Evolutionary conservation across 2,888 invertebrate genomes (phyloP).

Genomic region (Acanthosepion lycidas): DNA sequence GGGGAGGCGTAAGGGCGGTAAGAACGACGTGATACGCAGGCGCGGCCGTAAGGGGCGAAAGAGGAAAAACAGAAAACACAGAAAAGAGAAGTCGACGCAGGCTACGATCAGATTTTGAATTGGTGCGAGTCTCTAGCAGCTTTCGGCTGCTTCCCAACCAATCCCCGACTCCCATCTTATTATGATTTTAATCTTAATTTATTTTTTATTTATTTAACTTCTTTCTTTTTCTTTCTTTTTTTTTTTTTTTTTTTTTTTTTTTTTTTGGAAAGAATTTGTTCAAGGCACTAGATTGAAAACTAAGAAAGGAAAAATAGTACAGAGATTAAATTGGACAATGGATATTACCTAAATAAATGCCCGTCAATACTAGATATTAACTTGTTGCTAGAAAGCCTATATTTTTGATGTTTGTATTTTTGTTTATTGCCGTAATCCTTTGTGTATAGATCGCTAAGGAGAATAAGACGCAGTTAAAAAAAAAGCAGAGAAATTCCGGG

Average conservation of each 20-base stretch:
- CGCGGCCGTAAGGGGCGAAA: slow-evolving; percentile 36
- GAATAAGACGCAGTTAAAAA: too few species aligned
- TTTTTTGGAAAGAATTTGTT: not conserved
- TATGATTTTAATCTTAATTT: not conserved
- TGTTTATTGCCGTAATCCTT: not conserved
- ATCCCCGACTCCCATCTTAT: not conserved
- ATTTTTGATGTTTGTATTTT: not conserved
- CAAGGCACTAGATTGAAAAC: not conserved
- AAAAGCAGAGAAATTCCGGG: too few species aligned
- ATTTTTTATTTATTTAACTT: slow-evolving; percentile 11
- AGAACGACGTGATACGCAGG: slow-evolving; percentile 38
- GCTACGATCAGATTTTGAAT: slow-evolving; percentile 43
- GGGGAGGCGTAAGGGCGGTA: slow-evolving; percentile 36
- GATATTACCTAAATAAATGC: not conserved
- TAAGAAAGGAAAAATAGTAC: not conserved
- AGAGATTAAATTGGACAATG: not conserved
- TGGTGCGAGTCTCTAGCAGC: slow-evolving; percentile 4
- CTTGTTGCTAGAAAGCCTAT: not conserved
- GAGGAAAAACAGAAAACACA: not conserved
- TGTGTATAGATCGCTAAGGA: not conserved
- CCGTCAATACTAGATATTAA: not conserved
- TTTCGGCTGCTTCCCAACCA: not conserved
- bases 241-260: not conserved
- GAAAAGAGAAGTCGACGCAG: slow-evolving; percentile 13
- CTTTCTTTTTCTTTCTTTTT: not conserved